Base-by-base conservation (phyloP, 2,888 invertebrate genomes). In the Pharmacophagus antenor region DNA sequence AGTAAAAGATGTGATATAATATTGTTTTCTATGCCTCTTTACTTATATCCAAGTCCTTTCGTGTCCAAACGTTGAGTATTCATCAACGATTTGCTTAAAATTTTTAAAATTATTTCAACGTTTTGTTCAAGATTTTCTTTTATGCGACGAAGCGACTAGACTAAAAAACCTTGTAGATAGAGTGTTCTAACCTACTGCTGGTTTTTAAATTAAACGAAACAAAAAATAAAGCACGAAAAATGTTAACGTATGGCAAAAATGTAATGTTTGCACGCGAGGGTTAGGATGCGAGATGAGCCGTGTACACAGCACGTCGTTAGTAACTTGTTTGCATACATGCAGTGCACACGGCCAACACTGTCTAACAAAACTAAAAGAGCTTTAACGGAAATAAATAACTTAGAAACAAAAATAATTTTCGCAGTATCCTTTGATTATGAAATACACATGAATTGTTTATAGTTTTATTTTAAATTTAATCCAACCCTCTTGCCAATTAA, bases 201-300 rank as follows among this genome's bases (percentile, higher is more conserved):
- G n/a, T n/a, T n/a, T 10, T 10, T 31, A 31, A 31, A 31, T 31
- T 31, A 31, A 31, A 31, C 23, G 7, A 31, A 31, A 31, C 2
- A 0, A 31, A 15, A 10, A 31, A 31, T 12, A 31, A 10, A 31
- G 12, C 10, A 31, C 2, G 2, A 3, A 31, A 12, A 2, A 10
- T 31, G 10, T 12, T 31, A 31, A 3, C 3, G 31, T 12, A 10
- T 10, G 31, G 31, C 8, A 3, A 12, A 31, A 31, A 31, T 3
- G 10, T 31, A 31, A 31, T 15, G 10, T 31, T 31, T 10, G 15
- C 31, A 10, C 15, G 31, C 46, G n/a, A 46, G 18, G 17, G 54
- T 46, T 54, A 15, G 25, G 25, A 46, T n/a, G 27, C 15, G 25
- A 46, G 23, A 54, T 54, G 54, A 54, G 23, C 46, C 46, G 54